Percentiles rank a stretch among this genome's conserved stretches.
phyloP scores from a whole-genome alignment of 2,888 invertebrate species.

The Aphodius sticticus region DNA sequence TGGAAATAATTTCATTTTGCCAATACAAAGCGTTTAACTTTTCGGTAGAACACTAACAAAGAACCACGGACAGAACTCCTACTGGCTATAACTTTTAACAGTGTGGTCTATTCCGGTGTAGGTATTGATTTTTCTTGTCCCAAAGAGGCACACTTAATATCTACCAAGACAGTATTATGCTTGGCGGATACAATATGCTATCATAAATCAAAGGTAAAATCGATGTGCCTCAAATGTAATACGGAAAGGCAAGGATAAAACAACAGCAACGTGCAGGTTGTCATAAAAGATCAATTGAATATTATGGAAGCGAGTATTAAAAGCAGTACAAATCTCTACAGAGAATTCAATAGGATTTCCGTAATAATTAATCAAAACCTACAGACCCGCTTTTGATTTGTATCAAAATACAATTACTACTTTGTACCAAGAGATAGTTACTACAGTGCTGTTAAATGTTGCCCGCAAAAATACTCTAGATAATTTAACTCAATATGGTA shows the following conservation, averaged over 20 bases:
- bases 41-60: background rate
- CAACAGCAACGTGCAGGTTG: background rate
- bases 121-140: background rate
- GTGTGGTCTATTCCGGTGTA: background rate
- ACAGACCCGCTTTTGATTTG: too few species aligned
- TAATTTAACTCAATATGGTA: too few species aligned
- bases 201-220: constrained; percentile 4
- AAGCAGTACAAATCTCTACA: too few species aligned
- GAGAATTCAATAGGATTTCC: too few species aligned
- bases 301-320: too few species aligned
- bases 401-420: too few species aligned
- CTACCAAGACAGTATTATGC: constrained; percentile 4
- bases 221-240: background rate
- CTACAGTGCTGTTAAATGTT: too few species aligned
- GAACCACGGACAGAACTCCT: background rate
- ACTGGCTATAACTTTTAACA: background rate
- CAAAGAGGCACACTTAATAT: background rate
- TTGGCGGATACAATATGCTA: background rate
- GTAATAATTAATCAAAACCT: too few species aligned
- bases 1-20: background rate
- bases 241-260: background rate
- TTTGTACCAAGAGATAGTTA: too few species aligned
- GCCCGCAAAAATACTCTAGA: too few species aligned
- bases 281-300: too few species aligned
- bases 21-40: background rate